Conservation (phyloP, 1,140 invertebrate species). For the Lasioglossum albipes region DNA sequence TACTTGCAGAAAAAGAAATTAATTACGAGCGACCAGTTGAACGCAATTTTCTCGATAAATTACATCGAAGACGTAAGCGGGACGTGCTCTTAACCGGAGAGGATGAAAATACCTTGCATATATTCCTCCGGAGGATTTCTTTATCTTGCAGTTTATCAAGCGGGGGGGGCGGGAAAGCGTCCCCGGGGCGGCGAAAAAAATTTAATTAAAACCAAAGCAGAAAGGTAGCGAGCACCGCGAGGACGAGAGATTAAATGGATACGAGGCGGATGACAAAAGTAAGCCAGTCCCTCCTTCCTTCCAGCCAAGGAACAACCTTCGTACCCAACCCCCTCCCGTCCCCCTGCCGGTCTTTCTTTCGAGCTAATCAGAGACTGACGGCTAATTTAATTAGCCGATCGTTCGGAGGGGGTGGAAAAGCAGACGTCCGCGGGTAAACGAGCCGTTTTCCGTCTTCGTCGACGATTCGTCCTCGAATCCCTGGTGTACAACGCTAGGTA, state of each 20-base stretch:
- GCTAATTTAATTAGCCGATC: slow-evolving; percentile 54
- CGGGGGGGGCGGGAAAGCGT: no score
- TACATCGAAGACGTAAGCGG: slow-evolving; percentile 4
- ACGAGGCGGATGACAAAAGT: slow-evolving; percentile 16
- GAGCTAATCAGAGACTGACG: slow-evolving; percentile 36
- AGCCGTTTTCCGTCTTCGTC: slow-evolving; percentile 35
- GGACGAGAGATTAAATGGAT: slow-evolving; percentile 19
- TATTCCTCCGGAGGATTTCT: slow-evolving; percentile 39
- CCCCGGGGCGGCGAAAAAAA: slow-evolving; percentile 12
- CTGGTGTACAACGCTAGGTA: slow-evolving; percentile 58
- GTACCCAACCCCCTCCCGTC: background rate
- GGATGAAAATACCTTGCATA: slow-evolving; percentile 10
- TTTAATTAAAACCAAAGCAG: slow-evolving; percentile 48
- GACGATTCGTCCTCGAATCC: slow-evolving; percentile 65
- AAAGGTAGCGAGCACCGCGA: slow-evolving; percentile 12
- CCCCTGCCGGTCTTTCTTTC: background rate
- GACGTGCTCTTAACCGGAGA: background rate
- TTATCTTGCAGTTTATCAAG: slow-evolving; percentile 43
- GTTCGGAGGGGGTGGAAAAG: slow-evolving; percentile 15
- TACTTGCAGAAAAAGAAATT: background rate
- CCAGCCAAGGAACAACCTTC: no score
- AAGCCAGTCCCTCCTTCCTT: background rate
- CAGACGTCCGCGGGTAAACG: slow-evolving; percentile 18
- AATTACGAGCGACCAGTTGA: background rate
- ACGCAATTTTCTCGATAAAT: slow-evolving; percentile 20